Evolutionary conservation across 2,113 vertebrate species (phyloP).

Genomic region (Nettapus auritus): DNA sequence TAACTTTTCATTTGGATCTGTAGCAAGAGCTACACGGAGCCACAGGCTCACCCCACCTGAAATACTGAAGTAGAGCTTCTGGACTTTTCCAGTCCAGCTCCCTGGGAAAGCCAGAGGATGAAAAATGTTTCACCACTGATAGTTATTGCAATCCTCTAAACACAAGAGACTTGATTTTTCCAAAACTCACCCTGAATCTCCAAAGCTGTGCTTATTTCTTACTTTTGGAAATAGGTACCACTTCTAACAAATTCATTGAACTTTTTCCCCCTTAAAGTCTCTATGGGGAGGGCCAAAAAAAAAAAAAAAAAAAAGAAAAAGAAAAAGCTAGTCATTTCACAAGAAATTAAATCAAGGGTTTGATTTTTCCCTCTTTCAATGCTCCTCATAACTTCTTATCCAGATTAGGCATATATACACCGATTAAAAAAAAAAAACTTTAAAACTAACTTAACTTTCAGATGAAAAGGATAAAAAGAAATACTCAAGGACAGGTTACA

Average conservation of each 20-base stretch:
- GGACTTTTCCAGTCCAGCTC: constrained; percentile 12
- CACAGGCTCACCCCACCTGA: not conserved
- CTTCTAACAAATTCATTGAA: constrained; percentile 55
- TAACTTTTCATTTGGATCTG: not conserved
- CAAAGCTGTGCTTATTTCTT: constrained; percentile 74
- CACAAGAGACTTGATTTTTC: not conserved
- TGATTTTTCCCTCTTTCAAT: not conserved
- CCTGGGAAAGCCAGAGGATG: not conserved
- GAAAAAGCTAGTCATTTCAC: not conserved
- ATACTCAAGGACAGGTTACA: not conserved
- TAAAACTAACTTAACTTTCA: constrained; percentile 1
- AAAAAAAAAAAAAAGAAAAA: not conserved
- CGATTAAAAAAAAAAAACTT: not conserved
- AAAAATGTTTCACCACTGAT: not conserved
- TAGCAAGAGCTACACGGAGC: not conserved
- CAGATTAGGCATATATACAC: not conserved
- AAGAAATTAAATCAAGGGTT: constrained; percentile 11
- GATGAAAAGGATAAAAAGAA: constrained; percentile 2
- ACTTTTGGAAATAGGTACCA: constrained; percentile 71
- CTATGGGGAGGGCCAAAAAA: not conserved
- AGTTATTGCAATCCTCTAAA: constrained; percentile 38
- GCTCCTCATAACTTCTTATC: not conserved
- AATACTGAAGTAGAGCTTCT: not conserved
- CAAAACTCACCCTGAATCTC: constrained; percentile 77
- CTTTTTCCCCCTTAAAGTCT: constrained; percentile 31